These are phyloP conservation scores for Drosophila kurseongensis DNA, from an alignment of 1,140 invertebrate genomes.

Conservation along the genomic window DNA sequence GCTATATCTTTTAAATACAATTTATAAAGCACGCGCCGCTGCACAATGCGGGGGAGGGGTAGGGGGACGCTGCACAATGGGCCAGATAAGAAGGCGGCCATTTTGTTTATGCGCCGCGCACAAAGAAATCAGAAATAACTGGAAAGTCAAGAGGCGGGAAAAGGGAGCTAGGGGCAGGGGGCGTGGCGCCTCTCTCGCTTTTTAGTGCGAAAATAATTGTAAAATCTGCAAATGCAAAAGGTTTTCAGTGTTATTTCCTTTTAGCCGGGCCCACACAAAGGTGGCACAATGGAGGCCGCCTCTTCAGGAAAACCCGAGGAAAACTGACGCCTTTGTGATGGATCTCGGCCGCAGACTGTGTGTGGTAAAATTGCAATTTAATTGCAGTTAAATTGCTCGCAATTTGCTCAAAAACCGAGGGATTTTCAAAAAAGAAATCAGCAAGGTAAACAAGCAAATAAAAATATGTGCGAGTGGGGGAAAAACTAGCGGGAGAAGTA, in stretches of 20 bases:
- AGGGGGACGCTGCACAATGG: conserved; percentile 36
- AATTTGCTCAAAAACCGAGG: conserved; percentile 44
- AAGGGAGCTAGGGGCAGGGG: neutral
- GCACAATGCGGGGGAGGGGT: conserved; percentile 20
- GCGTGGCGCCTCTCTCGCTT: conserved; percentile 39
- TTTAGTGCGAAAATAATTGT: conserved; percentile 82
- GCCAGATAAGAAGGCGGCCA: conserved; percentile 70
- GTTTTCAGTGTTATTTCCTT: conserved; percentile 57
- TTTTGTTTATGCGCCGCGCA: conserved; percentile 73
- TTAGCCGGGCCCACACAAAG: conserved; percentile 47
- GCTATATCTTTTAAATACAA: conserved; percentile 77
- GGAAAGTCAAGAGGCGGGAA: conserved; percentile 71
- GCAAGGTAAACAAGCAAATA: conserved; percentile 50
- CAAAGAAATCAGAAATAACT: conserved; percentile 67
- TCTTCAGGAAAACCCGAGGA: conserved; percentile 31
- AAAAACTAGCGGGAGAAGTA: conserved; percentile 16
- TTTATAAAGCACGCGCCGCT: conserved; percentile 72
- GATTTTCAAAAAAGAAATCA: conserved; percentile 22
- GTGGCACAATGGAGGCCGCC: conserved; percentile 57
- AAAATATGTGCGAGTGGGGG: conserved; percentile 10
- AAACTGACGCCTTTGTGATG: conserved; percentile 59
- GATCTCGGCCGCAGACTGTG: conserved; percentile 52
- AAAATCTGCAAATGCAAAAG: conserved; percentile 59
- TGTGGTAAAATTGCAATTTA: conserved; percentile 80
- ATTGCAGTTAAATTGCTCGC: conserved; percentile 79